These are phyloP conservation scores for Sciurus niger DNA, from an alignment of 2,113 vertebrate genomes.

Conservation along the genomic window DNA sequence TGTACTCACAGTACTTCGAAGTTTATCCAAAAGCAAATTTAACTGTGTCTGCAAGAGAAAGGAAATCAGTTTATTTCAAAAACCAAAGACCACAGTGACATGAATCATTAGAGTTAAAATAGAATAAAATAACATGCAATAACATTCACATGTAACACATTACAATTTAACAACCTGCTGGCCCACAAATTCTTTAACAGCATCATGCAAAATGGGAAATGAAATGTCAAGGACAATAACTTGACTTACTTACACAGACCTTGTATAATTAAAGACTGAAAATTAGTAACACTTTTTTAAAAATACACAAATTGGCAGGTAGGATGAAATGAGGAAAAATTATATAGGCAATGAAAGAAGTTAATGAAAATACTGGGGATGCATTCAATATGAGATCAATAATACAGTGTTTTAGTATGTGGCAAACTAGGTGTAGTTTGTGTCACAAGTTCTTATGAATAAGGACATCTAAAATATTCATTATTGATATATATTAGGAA, in stretches of 20 bases:
- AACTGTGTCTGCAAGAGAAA: constrained; percentile 94
- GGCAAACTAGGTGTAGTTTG: background rate
- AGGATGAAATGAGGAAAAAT: constrained; percentile 25
- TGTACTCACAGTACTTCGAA: constrained; percentile 96
- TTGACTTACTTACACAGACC: background rate
- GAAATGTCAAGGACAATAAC: constrained; percentile 58
- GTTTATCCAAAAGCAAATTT: constrained; percentile 97
- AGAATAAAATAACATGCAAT: constrained; percentile 62
- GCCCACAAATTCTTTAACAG: constrained; percentile 53
- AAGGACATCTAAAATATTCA: background rate
- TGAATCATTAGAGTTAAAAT: no score
- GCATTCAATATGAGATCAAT: background rate
- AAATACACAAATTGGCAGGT: background rate
- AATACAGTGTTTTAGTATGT: background rate
- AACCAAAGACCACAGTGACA: background rate
- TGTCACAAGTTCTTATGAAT: background rate
- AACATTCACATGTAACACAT: background rate
- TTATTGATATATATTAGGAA: background rate
- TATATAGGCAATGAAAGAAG: background rate
- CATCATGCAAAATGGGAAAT: constrained; percentile 82
- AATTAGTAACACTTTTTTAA: background rate
- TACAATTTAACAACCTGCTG: constrained; percentile 31
- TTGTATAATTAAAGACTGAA: constrained; percentile 40
- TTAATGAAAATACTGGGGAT: background rate
- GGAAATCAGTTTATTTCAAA: constrained; percentile 69